phyloP scores from a whole-genome alignment of 2,113 vertebrate genomes.

The Syrmaticus mikado region DNA sequence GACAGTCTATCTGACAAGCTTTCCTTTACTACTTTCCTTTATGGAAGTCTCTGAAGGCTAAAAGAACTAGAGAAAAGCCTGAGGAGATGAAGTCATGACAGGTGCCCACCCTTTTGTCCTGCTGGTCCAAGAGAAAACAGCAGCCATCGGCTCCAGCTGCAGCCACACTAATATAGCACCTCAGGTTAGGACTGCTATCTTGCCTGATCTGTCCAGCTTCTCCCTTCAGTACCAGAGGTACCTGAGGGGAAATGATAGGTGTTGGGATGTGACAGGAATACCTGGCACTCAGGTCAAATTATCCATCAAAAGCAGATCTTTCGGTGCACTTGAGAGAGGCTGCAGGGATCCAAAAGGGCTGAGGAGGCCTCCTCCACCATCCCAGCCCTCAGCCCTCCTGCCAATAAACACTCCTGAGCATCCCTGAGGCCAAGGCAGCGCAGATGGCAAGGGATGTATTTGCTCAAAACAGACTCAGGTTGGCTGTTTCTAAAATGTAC shows the following conservation, averaged over 20 bases:
- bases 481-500: not conserved
- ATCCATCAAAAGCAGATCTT: not conserved
- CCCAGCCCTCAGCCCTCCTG: not conserved
- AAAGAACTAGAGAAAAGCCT: not conserved
- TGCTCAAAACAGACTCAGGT: not conserved
- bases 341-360: not conserved
- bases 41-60: not conserved
- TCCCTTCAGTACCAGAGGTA: not conserved
- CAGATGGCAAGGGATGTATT: not conserved
- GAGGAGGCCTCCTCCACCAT: not conserved
- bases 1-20: not conserved
- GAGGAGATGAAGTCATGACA: not conserved
- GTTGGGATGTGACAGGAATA: not conserved
- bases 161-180: not conserved
- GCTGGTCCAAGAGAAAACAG: not conserved
- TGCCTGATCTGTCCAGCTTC: not conserved
- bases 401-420: not conserved
- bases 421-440: not conserved
- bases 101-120: not conserved
- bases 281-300: not conserved
- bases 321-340: not conserved
- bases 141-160: not conserved
- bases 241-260: not conserved
- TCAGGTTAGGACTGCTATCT: not conserved
- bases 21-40: not conserved